Base-by-base conservation (phyloP, 2,888 invertebrate genomes). In the Leucozona laternaria region DNA sequence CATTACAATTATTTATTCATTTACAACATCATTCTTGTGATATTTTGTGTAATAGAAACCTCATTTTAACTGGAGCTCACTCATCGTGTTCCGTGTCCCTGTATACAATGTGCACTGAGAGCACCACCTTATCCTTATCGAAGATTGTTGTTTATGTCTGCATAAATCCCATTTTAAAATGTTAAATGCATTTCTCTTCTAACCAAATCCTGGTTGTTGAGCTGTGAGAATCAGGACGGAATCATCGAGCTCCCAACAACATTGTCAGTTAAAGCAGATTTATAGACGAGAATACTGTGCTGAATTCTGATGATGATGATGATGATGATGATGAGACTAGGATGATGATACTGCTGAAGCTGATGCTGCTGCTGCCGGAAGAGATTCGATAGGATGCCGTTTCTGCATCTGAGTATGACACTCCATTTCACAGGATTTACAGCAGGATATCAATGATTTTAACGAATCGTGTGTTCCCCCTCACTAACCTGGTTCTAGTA, bases 91-190 rank as follows among this genome's bases (percentile, higher is more conserved):
- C 5, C 11, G n/a, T n/a, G n/a, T 22, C 7, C 8, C 31, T 8
- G 1, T 7, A 31, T 45, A 5, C 4, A 2, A 0, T 43, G 43
- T n/a, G 5, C 6, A n/a, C 4, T n/a, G 0, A 15, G 6, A 2
- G 20, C 8, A 22, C 2, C 66, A 28, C 31, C 25, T 48, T 68
- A 53, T 66, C 70, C 79, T 83, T 83, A 83, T 83, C 83, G 73
- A 70, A 57, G 57, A 75, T 66, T 84, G 83, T 76, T 84, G 83
- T 76, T 84, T 84, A 84, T 84, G 83, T 76, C 79, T 70, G 83
- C 83, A 83, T 82, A 82, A 82, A 78, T 72, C 66, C 28, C 37
- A 68, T 60, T 48, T 68, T 62, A 62, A 62, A 81, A 62, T 70
- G 76, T 55, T 81, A 62, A 81, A 77, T 81, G 76, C 17, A 76